phyloP scores from a whole-genome alignment of 2,888 invertebrate genomes.

The Volucella zonaria region DNA sequence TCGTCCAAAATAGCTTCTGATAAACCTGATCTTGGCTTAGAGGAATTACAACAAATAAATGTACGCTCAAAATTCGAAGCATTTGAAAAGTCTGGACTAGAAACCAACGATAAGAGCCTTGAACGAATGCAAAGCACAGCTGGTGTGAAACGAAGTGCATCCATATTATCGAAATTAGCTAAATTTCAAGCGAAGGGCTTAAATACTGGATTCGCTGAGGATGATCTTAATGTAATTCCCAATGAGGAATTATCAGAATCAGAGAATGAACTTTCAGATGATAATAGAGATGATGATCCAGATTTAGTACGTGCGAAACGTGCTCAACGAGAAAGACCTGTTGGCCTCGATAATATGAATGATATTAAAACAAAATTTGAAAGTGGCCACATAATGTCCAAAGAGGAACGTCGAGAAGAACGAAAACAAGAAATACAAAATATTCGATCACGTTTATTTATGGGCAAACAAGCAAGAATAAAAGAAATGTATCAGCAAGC shows the following conservation, averaged over 20 bases:
- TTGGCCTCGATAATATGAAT: constrained; percentile 90
- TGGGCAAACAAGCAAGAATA: constrained; percentile 95
- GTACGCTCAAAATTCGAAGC: constrained; percentile 93
- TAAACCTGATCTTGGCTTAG: constrained; percentile 92
- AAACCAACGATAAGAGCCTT: constrained; percentile 76
- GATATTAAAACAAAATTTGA: constrained; percentile 93
- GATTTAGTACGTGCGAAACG: constrained; percentile 84
- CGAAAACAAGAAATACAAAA: constrained; percentile 94
- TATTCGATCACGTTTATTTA: constrained; percentile 91
- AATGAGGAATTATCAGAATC: constrained; percentile 81
- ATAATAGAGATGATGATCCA: constrained; percentile 83
- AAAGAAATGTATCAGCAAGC: constrained; percentile 96
- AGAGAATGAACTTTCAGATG: constrained; percentile 83
- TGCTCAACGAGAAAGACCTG: constrained; percentile 88
- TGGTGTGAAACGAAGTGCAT: constrained; percentile 86
- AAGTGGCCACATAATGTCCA: constrained; percentile 84
- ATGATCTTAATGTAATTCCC: constrained; percentile 89
- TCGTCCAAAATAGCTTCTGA: constrained; percentile 86
- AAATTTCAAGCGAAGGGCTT: constrained; percentile 92
- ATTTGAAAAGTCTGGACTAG: constrained; percentile 85
- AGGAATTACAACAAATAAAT: constrained; percentile 91
- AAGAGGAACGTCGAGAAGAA: constrained; percentile 89
- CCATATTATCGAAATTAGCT: constrained; percentile 91
- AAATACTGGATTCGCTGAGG: constrained; percentile 91
- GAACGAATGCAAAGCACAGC: constrained; percentile 54